phyloP scores from a whole-genome alignment of 2,797 vertebrate species.

The Acrossocheilus wenchowensis region DNA sequence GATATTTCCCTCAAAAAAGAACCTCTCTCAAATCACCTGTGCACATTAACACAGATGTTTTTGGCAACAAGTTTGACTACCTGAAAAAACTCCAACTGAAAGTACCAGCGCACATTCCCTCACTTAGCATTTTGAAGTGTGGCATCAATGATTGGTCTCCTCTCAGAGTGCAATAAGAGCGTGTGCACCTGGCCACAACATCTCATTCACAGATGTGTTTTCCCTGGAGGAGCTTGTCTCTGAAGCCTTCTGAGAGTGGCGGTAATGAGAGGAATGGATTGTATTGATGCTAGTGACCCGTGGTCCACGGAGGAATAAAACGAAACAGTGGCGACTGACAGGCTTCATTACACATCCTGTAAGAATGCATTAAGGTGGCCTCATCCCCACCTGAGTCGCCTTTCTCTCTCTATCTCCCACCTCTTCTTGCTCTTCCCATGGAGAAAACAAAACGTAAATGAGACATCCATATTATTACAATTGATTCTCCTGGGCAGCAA shows the following conservation, averaged over 20 bases:
- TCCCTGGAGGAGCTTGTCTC: conserved; percentile 14
- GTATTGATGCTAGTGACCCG: conserved; percentile 43
- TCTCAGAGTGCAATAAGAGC: conserved; percentile 23
- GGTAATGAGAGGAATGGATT: conserved; percentile 42
- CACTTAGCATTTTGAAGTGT: background rate
- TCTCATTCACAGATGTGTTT: conserved; percentile 37
- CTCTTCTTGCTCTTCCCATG: background rate
- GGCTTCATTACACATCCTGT: conserved; percentile 53
- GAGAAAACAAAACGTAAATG: background rate
- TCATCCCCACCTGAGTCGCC: conserved; percentile 61
- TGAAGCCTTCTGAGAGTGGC: conserved; percentile 19
- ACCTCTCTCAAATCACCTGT: background rate
- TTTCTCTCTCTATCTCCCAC: conserved; percentile 9
- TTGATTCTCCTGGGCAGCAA: background rate
- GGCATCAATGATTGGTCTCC: conserved; percentile 10
- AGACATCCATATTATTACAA: background rate
- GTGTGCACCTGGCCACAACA: conserved; percentile 26
- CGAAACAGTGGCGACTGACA: conserved; percentile 35
- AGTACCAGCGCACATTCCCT: background rate
- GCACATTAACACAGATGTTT: background rate
- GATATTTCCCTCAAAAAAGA: background rate
- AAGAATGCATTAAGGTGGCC: conserved; percentile 53
- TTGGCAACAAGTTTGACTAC: background rate
- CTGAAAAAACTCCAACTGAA: conserved; percentile 17
- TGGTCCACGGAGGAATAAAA: conserved; percentile 44